Percentiles rank a stretch among this genome's conserved stretches.
These are phyloP conservation scores for zebrafish (Danio rerio) DNA, from an alignment of 2,113 vertebrate species.

Conservation along the genomic window DNA sequence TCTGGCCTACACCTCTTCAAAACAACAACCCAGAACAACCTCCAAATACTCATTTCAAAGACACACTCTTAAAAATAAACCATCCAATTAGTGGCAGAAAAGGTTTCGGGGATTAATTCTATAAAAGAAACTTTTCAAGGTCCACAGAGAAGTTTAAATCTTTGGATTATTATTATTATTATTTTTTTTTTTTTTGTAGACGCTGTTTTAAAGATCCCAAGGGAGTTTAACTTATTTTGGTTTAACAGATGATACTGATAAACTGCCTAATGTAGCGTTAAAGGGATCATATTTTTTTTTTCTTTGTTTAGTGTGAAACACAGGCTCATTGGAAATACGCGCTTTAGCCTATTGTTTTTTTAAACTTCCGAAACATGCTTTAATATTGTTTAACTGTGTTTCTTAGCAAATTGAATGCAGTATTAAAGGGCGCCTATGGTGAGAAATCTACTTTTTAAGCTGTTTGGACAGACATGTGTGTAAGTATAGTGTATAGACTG, in stretches of 20 bases:
- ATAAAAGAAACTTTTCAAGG: neutral
- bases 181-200: neutral
- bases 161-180: neutral
- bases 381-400: too few species aligned
- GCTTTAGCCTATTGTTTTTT: too few species aligned
- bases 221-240: neutral
- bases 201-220: neutral
- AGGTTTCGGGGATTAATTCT: neutral
- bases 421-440: too few species aligned
- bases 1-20: conserved; percentile 11
- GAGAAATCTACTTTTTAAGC: too few species aligned
- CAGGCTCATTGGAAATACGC: too few species aligned
- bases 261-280: neutral
- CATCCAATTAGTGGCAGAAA: neutral
- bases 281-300: too few species aligned
- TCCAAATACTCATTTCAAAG: neutral
- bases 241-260: neutral
- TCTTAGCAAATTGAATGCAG: too few species aligned
- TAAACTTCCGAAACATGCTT: too few species aligned
- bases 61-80: conserved; percentile 18
- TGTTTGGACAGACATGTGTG: too few species aligned
- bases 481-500: too few species aligned
- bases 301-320: too few species aligned
- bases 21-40: conserved; percentile 12
- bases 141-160: neutral